Evolutionary conservation across 1,140 invertebrate species (phyloP).

Genomic region (Drosophila yakuba): DNA sequence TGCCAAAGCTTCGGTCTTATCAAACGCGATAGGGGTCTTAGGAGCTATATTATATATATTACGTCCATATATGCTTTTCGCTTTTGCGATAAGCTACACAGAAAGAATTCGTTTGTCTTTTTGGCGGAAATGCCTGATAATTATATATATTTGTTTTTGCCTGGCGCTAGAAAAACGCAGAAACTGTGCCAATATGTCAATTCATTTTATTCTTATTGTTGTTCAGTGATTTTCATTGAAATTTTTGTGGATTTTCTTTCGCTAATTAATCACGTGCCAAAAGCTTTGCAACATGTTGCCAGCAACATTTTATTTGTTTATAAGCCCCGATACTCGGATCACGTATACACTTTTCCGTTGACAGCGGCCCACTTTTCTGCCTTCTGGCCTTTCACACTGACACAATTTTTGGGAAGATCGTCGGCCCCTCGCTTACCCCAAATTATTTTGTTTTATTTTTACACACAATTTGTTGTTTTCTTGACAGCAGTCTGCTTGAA

Average conservation of each 20-base stretch:
- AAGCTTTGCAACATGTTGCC: conserved; percentile 38
- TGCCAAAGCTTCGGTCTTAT: conserved; percentile 44
- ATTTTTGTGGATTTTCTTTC: conserved; percentile 16
- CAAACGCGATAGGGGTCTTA: conserved; percentile 14
- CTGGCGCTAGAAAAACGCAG: conserved; percentile 52
- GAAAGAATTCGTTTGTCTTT: conserved; percentile 21
- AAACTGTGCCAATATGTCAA: conserved; percentile 55
- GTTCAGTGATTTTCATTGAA: conserved; percentile 1
- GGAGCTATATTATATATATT: background rate
- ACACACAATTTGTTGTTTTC: conserved; percentile 60
- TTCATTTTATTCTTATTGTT: conserved; percentile 23
- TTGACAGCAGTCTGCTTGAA: conserved; percentile 47
- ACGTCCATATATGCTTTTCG: conserved; percentile 12
- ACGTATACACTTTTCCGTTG: conserved; percentile 36
- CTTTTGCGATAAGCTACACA: conserved; percentile 30
- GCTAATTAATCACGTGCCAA: conserved; percentile 36
- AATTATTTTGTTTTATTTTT: conserved; percentile 71
- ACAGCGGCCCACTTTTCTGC: conserved; percentile 32
- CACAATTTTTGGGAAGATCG: conserved; percentile 59
- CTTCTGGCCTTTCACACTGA: conserved; percentile 68
- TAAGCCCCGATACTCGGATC: conserved; percentile 22
- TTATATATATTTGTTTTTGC: conserved; percentile 24
- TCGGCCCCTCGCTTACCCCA: conserved; percentile 13
- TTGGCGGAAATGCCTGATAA: conserved; percentile 32
- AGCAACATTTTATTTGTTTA: conserved; percentile 31